These are phyloP conservation scores for Leptinotarsa juncta DNA, from an alignment of 2,888 invertebrate species.

Conservation along the genomic window DNA sequence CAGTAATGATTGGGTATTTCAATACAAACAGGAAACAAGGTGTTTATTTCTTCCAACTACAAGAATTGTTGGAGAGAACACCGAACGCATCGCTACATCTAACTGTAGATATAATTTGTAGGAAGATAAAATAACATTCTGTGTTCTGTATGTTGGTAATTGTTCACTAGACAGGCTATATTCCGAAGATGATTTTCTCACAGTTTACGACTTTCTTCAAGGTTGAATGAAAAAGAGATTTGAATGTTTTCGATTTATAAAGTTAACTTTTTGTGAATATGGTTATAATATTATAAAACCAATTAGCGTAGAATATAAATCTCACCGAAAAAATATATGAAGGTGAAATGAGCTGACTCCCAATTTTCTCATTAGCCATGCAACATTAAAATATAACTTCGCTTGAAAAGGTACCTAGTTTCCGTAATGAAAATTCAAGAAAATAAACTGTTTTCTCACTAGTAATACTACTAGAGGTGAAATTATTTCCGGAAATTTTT, in stretches of 20 bases:
- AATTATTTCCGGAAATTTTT: no score
- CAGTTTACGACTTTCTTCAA: conserved; percentile 15
- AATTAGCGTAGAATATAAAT: no score
- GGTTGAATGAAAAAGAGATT: neutral
- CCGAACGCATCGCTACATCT: conserved; percentile 15
- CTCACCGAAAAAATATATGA: no score
- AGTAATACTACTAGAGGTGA: no score
- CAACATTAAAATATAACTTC: no score
- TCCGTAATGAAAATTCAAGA: no score
- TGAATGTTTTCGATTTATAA: neutral
- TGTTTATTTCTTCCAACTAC: conserved; percentile 16
- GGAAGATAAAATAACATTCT: conserved; percentile 25
- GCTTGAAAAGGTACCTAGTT: no score
- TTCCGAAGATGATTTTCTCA: conserved; percentile 16
- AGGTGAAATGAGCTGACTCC: no score
- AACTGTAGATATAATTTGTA: conserved; percentile 28
- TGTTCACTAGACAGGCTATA: conserved; percentile 10
- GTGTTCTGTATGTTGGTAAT: conserved; percentile 18
- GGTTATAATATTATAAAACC: no score
- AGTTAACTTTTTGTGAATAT: no score
- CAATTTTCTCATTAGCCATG: no score
- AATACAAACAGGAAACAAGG: conserved; percentile 11
- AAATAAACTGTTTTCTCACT: no score
- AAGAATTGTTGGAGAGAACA: conserved; percentile 9
- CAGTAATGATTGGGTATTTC: neutral